Evolutionary conservation across 2,888 invertebrate species (phyloP), one percentile per base, ranked within the genome.

Genomic region (Aphelenchoides bicaudatus): DNA sequence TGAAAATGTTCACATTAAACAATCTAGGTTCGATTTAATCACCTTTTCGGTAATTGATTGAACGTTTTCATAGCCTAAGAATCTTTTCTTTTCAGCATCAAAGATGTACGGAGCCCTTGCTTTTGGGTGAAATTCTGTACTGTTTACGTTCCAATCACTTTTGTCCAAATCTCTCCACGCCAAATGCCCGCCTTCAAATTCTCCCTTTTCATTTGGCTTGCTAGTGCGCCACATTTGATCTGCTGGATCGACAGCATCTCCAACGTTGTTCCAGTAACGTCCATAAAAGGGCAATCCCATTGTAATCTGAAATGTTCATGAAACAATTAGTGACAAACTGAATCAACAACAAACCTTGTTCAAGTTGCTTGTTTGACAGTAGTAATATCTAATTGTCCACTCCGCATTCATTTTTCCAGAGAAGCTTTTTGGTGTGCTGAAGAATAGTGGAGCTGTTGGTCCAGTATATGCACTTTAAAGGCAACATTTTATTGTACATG

Each of bases 211-310:
- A 28, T 64, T 65, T 4, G 71, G 60, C 4, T 61, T 62, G n/a
- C 74, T 74, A 16, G 63, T 67, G 30, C 76, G 58, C 78, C 76
- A 78, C 78, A 78, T 77, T 30, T 68, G 67, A 58, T 77, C 76
- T 1, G 61, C 53, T 3, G 65, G 53, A 39, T 78, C 75, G 16
- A 74, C 68, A n/a, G 76, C 65, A 38, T 70, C 68, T 2, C 73
- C 73, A 1, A 77, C 77, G 43, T 73, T 73, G 25, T 68, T 59
- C 77, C 77, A 77, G 56, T 62, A 78, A 2, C 77, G 54, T 4
- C 78, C 78, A 49, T 77, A 77, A 66, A 77, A 77, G 5, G 77
- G 75, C 1, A 77, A 58, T 5, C 77, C 77, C 72, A 77, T 71
- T 59, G 71, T 75, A 29, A 77, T 67, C 67, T 73, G 43, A 10